Percentiles rank a stretch among this genome's conserved stretches.
phyloP scores from a whole-genome alignment of 2,888 invertebrate genomes.

The Anoplius nigerrimus region DNA sequence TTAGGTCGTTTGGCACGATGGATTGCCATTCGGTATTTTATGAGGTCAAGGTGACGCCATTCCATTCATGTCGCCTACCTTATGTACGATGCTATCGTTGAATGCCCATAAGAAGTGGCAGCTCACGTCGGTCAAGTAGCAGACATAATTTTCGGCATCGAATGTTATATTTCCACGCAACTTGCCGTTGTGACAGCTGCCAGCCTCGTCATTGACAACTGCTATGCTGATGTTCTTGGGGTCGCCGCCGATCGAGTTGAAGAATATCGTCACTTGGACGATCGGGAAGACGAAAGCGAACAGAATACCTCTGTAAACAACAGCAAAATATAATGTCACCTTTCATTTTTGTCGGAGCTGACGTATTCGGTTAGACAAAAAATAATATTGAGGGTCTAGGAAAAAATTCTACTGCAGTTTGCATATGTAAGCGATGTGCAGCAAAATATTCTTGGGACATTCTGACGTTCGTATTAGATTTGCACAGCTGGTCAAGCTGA shows the following conservation, averaged over 20 bases:
- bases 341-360: too few species aligned
- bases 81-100: conserved; percentile 77
- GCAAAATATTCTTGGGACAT: too few species aligned
- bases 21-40: too few species aligned
- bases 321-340: too few species aligned
- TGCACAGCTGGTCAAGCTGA: too few species aligned
- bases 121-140: conserved; percentile 78
- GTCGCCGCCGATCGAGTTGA: conserved; percentile 87
- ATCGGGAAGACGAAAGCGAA: conserved; percentile 90
- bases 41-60: too few species aligned
- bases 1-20: too few species aligned
- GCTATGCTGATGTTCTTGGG: conserved; percentile 84
- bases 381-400: too few species aligned
- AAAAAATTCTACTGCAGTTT: too few species aligned
- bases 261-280: conserved; percentile 87
- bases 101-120: conserved; percentile 80
- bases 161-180: conserved; percentile 74
- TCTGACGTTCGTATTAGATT: too few species aligned
- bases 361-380: too few species aligned
- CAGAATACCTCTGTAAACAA: conserved; percentile 81
- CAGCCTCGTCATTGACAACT: conserved; percentile 86
- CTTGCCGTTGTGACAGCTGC: conserved; percentile 73
- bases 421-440: too few species aligned
- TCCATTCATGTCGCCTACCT: conserved; percentile 66
- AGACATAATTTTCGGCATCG: conserved; percentile 69